phyloP scores from a whole-genome alignment of 1,140 invertebrate species.

The Brachionus paranguensis region DNA sequence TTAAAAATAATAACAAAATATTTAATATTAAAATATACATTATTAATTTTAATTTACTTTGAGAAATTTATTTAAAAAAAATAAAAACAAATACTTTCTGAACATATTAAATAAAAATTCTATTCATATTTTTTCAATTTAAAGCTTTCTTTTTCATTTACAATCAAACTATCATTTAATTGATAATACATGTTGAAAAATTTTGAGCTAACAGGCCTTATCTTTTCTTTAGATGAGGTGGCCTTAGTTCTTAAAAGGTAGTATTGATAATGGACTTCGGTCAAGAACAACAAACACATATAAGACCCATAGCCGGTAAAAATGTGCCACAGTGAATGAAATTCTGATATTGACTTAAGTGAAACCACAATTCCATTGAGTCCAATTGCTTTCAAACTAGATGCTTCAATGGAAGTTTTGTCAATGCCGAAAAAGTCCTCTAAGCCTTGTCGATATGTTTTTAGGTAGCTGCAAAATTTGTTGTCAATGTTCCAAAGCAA shows the following conservation, averaged over 20 bases:
- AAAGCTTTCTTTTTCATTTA: neutral
- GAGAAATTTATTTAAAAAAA: neutral
- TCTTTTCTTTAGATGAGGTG: neutral
- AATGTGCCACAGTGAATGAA: slow-evolving; percentile 51
- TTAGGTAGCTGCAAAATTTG: slow-evolving; percentile 50
- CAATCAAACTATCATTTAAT: slow-evolving; percentile 18
- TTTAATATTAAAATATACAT: too few species aligned
- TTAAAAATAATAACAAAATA: too few species aligned
- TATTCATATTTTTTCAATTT: neutral
- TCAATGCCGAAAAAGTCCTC: slow-evolving; percentile 14
- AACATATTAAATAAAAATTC: neutral
- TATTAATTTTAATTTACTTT: too few species aligned
- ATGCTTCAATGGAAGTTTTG: neutral
- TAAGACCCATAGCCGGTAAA: slow-evolving; percentile 48
- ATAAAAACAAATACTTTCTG: neutral
- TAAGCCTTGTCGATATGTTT: slow-evolving; percentile 44
- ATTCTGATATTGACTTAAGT: slow-evolving; percentile 41
- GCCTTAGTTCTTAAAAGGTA: neutral
- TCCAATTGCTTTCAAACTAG: neutral
- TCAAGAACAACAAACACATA: slow-evolving; percentile 40
- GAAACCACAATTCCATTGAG: neutral
- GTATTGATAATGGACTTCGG: slow-evolving; percentile 34
- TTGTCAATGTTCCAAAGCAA: slow-evolving; percentile 55
- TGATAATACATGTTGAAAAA: slow-evolving; percentile 33
- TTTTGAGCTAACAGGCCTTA: neutral